Conservation (phyloP, 2,888 invertebrate genomes). For the Lacanobia wlatinum region DNA sequence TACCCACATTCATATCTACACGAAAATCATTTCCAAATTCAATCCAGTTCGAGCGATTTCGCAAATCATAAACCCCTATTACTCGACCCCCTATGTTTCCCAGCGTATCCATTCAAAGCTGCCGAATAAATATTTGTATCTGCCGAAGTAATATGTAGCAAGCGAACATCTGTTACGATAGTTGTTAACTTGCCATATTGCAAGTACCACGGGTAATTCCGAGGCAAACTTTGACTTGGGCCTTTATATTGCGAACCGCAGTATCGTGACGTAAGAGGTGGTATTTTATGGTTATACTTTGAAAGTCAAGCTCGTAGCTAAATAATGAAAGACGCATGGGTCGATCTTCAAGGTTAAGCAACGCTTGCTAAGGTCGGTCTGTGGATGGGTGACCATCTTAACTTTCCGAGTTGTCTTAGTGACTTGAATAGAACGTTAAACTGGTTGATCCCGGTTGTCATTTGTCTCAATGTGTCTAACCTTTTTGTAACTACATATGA, state of each 20-base stretch:
- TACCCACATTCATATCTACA: neutral
- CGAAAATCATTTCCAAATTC: constrained; percentile 8
- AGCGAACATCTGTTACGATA: constrained; percentile 65
- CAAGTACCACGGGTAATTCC: constrained; percentile 64
- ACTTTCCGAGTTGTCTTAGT: no score
- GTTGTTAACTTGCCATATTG: constrained; percentile 67
- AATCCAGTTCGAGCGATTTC: neutral
- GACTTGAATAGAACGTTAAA: no score
- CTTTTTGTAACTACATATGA: no score
- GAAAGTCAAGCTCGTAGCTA: neutral
- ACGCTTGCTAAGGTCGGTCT: no score
- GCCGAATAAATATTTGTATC: constrained; percentile 54
- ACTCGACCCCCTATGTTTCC: constrained; percentile 17
- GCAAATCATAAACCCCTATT: constrained; percentile 38
- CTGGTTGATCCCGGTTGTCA: no score
- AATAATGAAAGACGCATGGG: no score
- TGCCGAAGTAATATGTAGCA: constrained; percentile 42
- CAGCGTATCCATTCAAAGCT: constrained; percentile 53
- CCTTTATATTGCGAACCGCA: constrained; percentile 64
- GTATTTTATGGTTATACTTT: constrained; percentile 9
- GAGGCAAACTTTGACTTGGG: constrained; percentile 67
- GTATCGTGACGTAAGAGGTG: constrained; percentile 49
- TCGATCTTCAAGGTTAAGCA: no score
- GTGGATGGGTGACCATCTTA: no score
- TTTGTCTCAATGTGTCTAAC: no score